Base-by-base conservation (phyloP, 1,140 invertebrate species). In the Drosophila lini region DNA sequence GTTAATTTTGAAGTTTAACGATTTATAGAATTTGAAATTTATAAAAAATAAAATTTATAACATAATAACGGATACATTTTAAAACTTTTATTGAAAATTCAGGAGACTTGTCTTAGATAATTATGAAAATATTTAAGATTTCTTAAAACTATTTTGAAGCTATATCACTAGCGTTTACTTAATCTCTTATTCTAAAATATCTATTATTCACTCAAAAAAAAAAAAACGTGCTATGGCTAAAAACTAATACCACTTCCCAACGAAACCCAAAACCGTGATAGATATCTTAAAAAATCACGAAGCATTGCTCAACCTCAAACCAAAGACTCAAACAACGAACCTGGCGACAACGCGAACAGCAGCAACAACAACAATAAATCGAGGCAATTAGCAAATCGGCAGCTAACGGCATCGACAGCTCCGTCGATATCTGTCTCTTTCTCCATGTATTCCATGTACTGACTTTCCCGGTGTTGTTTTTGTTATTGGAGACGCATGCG, bases 311-410 rank as follows among this genome's bases (percentile, higher is more conserved):
- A 55, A 62, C 61, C 82, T 77, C 76, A 86, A 90, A 90, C 88
- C 71, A 90, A 90, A 90, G 88, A 90, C 88, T 90, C 32, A 90
- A 90, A 71, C 80, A 57, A 86, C 86, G 63, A 90, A 86, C 86
- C 74, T 55, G 63, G 50, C 38, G 36, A 25, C 32, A 47, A 15
- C 19, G 71, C 38, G 60, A 73, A 40, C 76, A 71, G 40, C 36
- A 41, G 57, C 44, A 61, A 53, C 38, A 78, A 32, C 32, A 57
- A n/a, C 31, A 22, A 9, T 3, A 25, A 52, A 60, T 40, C 28
- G 42, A 25, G 57, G 19, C 78, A 85, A 85, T 84, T 81, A 84
- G 55, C 81, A 63, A 64, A 77, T 79, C 81, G 78, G 71, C 53
- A 53, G 64, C 58, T 70, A 69, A 70, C 65, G 65, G 65, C 65